Conservation (phyloP, 2,113 vertebrate species). For the Petroica traversi region DNA sequence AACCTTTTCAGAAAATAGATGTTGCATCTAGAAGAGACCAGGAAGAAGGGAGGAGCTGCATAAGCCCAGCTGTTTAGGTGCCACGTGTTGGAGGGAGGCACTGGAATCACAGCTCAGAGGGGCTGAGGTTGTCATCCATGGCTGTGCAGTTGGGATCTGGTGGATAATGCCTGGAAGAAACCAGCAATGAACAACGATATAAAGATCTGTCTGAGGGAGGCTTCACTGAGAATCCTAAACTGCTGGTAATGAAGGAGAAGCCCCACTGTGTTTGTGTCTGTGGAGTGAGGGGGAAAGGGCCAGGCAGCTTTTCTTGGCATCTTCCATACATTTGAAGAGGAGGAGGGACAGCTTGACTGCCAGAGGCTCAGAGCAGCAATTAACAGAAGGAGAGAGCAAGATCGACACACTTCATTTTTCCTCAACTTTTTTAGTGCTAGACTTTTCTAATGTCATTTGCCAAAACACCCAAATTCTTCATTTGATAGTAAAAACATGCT, state of each 20-base stretch:
- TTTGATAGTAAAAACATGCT: background rate
- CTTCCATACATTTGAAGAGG: background rate
- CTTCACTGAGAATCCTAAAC: background rate
- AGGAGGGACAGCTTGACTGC: background rate
- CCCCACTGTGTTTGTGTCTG: background rate
- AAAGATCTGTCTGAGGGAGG: background rate
- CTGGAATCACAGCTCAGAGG: background rate
- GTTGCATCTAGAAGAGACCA: background rate
- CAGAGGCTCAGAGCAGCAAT: background rate
- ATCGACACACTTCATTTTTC: background rate
- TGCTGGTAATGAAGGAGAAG: background rate
- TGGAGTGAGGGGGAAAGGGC: background rate
- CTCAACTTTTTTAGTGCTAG: background rate
- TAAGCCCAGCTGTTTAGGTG: background rate
- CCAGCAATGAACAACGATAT: accelerated
- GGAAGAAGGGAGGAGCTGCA: background rate
- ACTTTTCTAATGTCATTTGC: background rate
- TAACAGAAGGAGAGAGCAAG: background rate
- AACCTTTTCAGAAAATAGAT: background rate
- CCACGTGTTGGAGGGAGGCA: accelerated
- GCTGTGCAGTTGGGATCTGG: accelerated
- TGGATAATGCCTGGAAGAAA: accelerated
- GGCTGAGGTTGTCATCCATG: background rate
- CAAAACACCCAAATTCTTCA: background rate
- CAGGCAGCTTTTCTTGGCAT: background rate